These are phyloP conservation scores for Hydrotaea cyrtoneurina DNA, from an alignment of 2,888 invertebrate species.

Conservation along the genomic window DNA sequence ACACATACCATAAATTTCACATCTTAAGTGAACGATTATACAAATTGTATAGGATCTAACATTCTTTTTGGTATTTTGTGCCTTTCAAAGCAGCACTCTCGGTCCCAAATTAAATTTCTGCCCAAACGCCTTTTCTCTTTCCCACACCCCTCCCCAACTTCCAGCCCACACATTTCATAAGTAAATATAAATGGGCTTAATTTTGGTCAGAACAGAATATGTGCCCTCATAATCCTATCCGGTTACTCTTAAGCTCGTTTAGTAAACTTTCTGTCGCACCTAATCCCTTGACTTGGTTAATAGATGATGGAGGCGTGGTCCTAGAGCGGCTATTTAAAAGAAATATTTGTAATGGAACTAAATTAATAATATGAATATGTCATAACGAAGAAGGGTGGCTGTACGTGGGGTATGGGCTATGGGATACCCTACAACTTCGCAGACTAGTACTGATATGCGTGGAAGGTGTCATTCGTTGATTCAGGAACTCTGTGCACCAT, in stretches of 20 bases:
- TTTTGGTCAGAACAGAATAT: background rate
- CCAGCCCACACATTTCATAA: background rate
- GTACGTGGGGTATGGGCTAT: too few relatives aligned
- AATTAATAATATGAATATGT: too few relatives aligned
- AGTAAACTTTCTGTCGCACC: background rate
- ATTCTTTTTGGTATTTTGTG: background rate
- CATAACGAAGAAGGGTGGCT: too few relatives aligned
- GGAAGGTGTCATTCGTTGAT: too few relatives aligned
- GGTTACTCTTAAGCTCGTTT: background rate
- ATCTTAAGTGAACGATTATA: conserved; percentile 28
- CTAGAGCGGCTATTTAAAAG: background rate
- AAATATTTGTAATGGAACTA: background rate
- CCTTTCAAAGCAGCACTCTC: background rate
- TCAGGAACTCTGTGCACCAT: too few relatives aligned
- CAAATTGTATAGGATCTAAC: conserved; percentile 21
- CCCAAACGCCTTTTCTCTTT: background rate
- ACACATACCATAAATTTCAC: background rate
- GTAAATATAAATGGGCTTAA: conserved; percentile 1
- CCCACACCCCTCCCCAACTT: too few relatives aligned
- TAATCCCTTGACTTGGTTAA: background rate
- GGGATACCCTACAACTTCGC: too few relatives aligned
- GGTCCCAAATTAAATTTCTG: conserved; percentile 7
- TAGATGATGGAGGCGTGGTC: background rate
- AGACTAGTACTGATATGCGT: too few relatives aligned
- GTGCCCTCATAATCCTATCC: background rate